These are phyloP conservation scores for Diplolepis rosae DNA, from an alignment of 2,888 invertebrate genomes.

Conservation along the genomic window DNA sequence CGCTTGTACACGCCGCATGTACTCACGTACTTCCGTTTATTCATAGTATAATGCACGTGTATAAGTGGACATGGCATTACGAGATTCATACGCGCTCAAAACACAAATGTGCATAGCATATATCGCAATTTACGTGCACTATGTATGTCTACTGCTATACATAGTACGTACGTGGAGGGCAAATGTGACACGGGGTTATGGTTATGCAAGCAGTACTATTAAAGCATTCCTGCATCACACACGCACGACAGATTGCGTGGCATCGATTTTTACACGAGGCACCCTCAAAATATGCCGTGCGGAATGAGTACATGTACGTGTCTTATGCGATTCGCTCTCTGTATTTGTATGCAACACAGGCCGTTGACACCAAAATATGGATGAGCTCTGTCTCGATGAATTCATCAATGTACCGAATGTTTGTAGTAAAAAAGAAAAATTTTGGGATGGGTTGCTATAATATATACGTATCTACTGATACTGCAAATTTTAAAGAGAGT, in stretches of 20 bases:
- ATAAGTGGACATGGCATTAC: conserved; percentile 35
- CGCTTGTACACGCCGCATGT: conserved; percentile 22
- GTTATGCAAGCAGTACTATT: conserved; percentile 17
- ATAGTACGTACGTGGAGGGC: conserved; percentile 37
- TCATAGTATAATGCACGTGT: not conserved
- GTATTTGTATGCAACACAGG: not conserved
- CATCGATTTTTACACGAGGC: conserved; percentile 45
- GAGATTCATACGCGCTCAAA: conserved; percentile 44
- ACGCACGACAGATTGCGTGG: conserved; percentile 47
- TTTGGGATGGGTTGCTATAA: not conserved
- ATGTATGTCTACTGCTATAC: conserved; percentile 30
- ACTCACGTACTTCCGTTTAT: conserved; percentile 20
- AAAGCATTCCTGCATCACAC: conserved; percentile 43
- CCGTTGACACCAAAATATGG: conserved; percentile 26
- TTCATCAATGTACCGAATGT: conserved; percentile 29
- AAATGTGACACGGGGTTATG: conserved; percentile 48
- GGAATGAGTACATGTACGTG: conserved; percentile 25
- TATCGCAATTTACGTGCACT: not conserved
- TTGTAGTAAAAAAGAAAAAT: conserved; percentile 1
- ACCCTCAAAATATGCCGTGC: conserved; percentile 34
- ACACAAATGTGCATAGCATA: conserved; percentile 35
- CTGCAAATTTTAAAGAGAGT: not conserved
- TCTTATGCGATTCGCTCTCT: not conserved
- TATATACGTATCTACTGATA: not conserved
- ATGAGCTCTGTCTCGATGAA: conserved; percentile 27